Evolutionary conservation across 2,888 invertebrate genomes (phyloP).

Genomic region (Mythimna loreyi): DNA sequence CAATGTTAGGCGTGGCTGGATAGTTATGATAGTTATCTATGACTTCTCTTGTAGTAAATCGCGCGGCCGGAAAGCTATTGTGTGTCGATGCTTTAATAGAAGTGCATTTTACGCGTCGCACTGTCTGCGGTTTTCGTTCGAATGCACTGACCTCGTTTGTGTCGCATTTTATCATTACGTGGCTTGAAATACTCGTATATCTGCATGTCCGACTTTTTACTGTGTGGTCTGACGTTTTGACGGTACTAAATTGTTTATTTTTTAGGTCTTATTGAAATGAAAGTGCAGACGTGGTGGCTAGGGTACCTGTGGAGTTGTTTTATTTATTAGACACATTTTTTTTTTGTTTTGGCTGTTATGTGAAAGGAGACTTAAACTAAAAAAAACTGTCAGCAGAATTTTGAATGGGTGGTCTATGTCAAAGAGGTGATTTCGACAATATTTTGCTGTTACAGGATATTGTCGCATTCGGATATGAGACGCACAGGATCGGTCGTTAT

Average conservation of each 20-base stretch:
- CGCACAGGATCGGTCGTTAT: no score
- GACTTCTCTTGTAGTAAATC: conserved; percentile 27
- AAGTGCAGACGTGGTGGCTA: background rate
- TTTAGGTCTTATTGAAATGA: background rate
- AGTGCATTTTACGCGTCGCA: conserved; percentile 53
- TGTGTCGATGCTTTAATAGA: conserved; percentile 45
- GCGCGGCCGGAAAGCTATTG: conserved; percentile 25
- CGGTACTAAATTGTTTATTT: conserved; percentile 7
- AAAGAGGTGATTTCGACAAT: no score
- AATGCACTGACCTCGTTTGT: conserved; percentile 61
- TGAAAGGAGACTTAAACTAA: background rate
- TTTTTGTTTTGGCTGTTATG: background rate
- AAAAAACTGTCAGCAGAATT: background rate
- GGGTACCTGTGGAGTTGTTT: no score
- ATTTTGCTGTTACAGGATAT: no score
- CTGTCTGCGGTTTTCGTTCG: conserved; percentile 67
- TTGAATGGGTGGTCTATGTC: background rate
- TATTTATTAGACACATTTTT: background rate
- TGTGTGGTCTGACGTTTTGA: conserved; percentile 30
- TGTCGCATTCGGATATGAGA: no score
- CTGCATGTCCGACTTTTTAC: conserved; percentile 43
- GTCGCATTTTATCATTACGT: conserved; percentile 56
- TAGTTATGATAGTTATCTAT: conserved; percentile 34
- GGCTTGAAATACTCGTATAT: conserved; percentile 43
- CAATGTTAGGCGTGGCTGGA: conserved; percentile 12